Base-by-base conservation (phyloP, 2,797 vertebrate genomes). In the Xiphophorus birchmanni region DNA sequence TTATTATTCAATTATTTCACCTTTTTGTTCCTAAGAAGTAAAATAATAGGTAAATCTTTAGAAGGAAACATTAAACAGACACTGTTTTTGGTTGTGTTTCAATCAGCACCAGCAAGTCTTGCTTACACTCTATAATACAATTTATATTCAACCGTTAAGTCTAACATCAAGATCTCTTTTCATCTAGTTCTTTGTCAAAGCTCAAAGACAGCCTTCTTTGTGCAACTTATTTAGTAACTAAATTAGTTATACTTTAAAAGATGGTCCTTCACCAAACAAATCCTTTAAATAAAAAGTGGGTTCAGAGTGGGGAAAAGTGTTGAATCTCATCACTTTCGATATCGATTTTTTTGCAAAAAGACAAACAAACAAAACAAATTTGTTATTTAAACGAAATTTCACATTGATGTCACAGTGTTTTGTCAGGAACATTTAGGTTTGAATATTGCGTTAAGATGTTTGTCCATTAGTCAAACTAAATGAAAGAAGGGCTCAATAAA, bases 381-480 rank as follows among this genome's bases (percentile, higher is more conserved):
- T 58, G 12, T 60, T 15, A 32, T n/a, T n/a, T 11, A 29, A 17
- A 35, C 32, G 5, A 60, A 63, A 15, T 63, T 60, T 32, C 5
- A 63, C 58, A 13, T 32, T 35, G 29, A 63, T 63, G 58, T 17
- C 13, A 32, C 29, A 13, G 58, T 17, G 17, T 60, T 5, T 15
- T 35, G 29, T 63, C 58, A 35, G 15, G 29, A 32, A 17, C 29
- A 63, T 35, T 32, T 18, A 63, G 29, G 29, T 63, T 63, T 17
- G 5, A 63, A 32, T 32, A 15, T 29, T 21, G 5, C 21, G 48
- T 21, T 60, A 63, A 3, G 13, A 29, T 29, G 10, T n/a, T 29
- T 13, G 82, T 86, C 78, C 87, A 88, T 91, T 84, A 87, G 50
- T 54, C 65, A 40, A 67, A 44, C 48, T 45, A 78, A 82, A 86